Conservation (phyloP, 2,797 vertebrate species). For the Sebastes flavidus region DNA sequence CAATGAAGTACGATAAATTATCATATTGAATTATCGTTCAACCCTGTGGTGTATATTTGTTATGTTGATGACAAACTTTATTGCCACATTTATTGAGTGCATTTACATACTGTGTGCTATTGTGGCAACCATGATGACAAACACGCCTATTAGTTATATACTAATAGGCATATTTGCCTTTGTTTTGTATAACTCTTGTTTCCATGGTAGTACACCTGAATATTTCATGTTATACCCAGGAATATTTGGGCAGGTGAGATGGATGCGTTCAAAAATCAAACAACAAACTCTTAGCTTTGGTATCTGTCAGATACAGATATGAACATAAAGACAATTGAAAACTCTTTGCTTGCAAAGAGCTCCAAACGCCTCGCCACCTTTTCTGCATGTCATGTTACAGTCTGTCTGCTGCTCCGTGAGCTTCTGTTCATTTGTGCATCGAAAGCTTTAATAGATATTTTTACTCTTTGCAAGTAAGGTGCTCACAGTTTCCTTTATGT, state of each 20-base stretch:
- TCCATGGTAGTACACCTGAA: conserved; percentile 9
- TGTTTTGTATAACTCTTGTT: conserved; percentile 7
- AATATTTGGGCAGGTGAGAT: conserved; percentile 12
- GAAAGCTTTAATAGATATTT: neutral
- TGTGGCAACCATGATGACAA: neutral
- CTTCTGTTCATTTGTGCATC: conserved; percentile 14
- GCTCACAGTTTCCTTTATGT: neutral
- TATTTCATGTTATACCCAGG: conserved; percentile 1
- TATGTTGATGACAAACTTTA: neutral
- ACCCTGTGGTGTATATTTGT: neutral
- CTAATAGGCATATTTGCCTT: neutral
- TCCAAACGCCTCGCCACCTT: neutral
- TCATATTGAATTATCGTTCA: no score
- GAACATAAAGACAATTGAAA: neutral
- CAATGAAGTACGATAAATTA: no score
- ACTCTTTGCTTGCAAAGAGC: conserved; percentile 22
- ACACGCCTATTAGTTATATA: no score
- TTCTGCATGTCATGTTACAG: conserved; percentile 18
- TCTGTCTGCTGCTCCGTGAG: neutral
- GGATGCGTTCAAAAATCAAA: conserved; percentile 12
- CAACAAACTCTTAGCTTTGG: neutral
- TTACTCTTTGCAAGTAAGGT: neutral
- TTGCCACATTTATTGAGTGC: neutral
- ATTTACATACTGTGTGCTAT: neutral
- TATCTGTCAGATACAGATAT: conserved; percentile 1